Conservation (phyloP, 2,113 vertebrate genomes). For the Clinocottus analis region DNA sequence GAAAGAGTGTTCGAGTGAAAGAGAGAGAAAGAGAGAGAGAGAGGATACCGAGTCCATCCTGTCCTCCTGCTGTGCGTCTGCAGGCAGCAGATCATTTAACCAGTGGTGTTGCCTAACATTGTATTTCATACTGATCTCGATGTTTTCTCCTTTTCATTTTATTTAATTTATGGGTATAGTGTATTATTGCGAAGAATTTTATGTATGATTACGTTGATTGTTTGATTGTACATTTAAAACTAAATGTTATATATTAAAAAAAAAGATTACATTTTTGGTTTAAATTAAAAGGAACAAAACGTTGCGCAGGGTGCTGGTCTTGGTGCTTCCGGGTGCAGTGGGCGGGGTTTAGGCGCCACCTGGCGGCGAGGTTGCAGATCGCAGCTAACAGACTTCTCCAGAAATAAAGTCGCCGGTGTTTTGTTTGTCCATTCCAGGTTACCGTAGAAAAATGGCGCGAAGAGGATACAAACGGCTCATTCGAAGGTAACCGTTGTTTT, state of each 20-base stretch:
- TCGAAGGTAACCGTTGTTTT: no score
- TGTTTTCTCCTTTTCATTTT: slow-evolving; percentile 78
- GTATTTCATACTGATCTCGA: slow-evolving; percentile 88
- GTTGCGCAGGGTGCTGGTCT: slow-evolving; percentile 10
- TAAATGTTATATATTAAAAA: slow-evolving; percentile 63
- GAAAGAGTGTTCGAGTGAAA: no score
- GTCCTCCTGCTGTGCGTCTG: slow-evolving; percentile 75
- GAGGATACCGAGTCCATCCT: slow-evolving; percentile 30
- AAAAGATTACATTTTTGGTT: slow-evolving; percentile 84
- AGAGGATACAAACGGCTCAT: no score
- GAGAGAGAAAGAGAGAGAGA: background rate
- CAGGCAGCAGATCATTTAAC: slow-evolving; percentile 84
- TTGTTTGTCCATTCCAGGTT: no score
- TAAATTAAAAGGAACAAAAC: slow-evolving; percentile 75
- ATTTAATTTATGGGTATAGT: slow-evolving; percentile 92
- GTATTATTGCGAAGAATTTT: slow-evolving; percentile 88
- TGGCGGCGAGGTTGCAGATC: background rate
- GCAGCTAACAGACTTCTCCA: background rate
- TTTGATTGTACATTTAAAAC: slow-evolving; percentile 89
- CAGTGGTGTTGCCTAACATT: slow-evolving; percentile 89
- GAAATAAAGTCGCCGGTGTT: background rate
- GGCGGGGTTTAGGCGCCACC: background rate
- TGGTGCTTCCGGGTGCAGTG: background rate
- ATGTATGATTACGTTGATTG: slow-evolving; percentile 88
- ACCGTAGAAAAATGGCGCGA: no score